Evolutionary conservation across 2,888 invertebrate genomes (phyloP).

Genomic region (Epistrophe grossulariae): DNA sequence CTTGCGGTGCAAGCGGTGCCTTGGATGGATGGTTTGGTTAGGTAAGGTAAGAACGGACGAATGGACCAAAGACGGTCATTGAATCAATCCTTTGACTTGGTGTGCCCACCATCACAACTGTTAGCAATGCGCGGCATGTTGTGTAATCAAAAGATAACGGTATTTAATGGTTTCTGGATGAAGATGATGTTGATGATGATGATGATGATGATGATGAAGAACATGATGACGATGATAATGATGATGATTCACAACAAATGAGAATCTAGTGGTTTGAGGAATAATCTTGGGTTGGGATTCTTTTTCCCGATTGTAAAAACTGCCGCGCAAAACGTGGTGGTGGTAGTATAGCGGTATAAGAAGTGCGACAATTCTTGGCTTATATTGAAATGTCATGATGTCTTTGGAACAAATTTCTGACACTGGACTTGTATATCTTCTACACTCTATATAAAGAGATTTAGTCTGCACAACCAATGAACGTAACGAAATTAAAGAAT

Average conservation of each 20-base stretch:
- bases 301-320: conserved; percentile 32
- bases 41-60: neutral
- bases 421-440: conserved; percentile 14
- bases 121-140: conserved; percentile 69
- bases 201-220: conserved; percentile 43
- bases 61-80: conserved; percentile 32
- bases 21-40: conserved; percentile 20
- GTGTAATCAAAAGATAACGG: conserved; percentile 76
- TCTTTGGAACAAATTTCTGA: conserved; percentile 62
- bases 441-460: neutral
- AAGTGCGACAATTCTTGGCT: conserved; percentile 33
- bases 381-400: conserved; percentile 74
- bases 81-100: conserved; percentile 66
- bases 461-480: conserved; percentile 28
- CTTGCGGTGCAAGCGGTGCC: neutral
- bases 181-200: conserved; percentile 59
- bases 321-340: conserved; percentile 38
- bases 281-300: conserved; percentile 21
- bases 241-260: conserved; percentile 61
- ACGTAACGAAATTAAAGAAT: neutral
- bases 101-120: conserved; percentile 48
- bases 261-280: conserved; percentile 20
- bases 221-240: conserved; percentile 10
- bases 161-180: conserved; percentile 69
- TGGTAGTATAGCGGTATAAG: conserved; percentile 48